phyloP scores from a whole-genome alignment of 2,888 invertebrate species.

The Dynastes grantii region DNA sequence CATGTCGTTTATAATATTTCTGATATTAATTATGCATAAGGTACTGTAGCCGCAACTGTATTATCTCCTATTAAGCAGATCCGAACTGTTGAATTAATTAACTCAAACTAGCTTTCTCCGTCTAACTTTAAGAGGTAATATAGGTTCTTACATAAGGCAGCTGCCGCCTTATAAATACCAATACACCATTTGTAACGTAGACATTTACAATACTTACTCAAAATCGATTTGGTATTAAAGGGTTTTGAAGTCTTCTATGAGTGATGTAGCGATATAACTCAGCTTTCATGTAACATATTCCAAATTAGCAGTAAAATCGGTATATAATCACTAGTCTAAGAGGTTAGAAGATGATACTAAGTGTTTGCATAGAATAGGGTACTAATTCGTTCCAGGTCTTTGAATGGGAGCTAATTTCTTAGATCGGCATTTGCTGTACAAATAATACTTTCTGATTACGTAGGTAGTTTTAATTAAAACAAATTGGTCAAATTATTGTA shows the following conservation, averaged over 20 bases:
- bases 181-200: neutral
- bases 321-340: no score
- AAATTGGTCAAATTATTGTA: no score
- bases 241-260: neutral
- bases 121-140: conserved; percentile 14
- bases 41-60: neutral
- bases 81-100: conserved; percentile 9
- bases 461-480: no score
- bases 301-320: no score
- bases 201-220: neutral
- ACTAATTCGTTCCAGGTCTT: no score
- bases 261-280: neutral
- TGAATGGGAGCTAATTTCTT: no score
- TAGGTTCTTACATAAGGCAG: neutral
- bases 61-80: neutral
- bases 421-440: no score
- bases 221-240: neutral
- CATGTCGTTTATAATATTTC: conserved; percentile 11
- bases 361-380: no score
- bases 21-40: conserved; percentile 22
- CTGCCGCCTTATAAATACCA: conserved; percentile 1
- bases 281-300: no score
- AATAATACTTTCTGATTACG: no score
- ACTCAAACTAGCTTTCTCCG: neutral
- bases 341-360: no score